Base-by-base conservation (phyloP, 2,888 invertebrate species). In the Acleris sparsana region DNA sequence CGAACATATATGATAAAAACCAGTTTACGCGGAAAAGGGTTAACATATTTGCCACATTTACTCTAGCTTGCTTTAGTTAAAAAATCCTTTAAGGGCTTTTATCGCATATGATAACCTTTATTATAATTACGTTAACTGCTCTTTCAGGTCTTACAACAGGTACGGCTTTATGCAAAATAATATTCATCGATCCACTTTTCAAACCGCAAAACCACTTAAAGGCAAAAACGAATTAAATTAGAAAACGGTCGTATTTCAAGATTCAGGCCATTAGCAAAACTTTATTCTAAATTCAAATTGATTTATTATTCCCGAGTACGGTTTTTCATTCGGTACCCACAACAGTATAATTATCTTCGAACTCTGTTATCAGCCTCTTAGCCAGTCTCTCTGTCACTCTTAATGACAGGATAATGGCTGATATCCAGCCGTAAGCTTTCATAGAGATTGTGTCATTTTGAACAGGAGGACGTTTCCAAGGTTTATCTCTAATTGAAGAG, bases 381-480 rank as follows among this genome's bases (percentile, higher is more conserved):
- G 58, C 57, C 63, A 58, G 63, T 58, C 58, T 53, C 48, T 20
- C 73, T 75, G 75, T 64, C 73, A 70, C 57, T 75, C 63, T 67
- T 65, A 73, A 72, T 69, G 74, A 74, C 75, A 72, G 66, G 70
- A 70, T 76, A 75, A 76, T 73, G 62, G 68, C 68, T 72, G 78
- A 75, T 74, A 76, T 65, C 60, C 44, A 69, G 71, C 69, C 72
- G 71, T 71, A 70, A 68, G 73, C 67, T 68, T 73, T 72, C 70
- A 73, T 73, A 72, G 58, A 64, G 70, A 78, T 72, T 69, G 69
- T 68, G 68, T 58, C 66, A 63, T 69, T 71, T 70, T 58, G 69
- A 69, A 67, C 63, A 56, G 49, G 62, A 64, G 49, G 29, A 53
- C 16, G 33, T 29, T 49, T 22, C 22, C 46, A 13, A 59, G 48